Percentiles rank a stretch among this genome's conserved stretches.
Evolutionary conservation across 2,888 invertebrate species (phyloP).

Genomic region (Macrosoma leucophasiata): DNA sequence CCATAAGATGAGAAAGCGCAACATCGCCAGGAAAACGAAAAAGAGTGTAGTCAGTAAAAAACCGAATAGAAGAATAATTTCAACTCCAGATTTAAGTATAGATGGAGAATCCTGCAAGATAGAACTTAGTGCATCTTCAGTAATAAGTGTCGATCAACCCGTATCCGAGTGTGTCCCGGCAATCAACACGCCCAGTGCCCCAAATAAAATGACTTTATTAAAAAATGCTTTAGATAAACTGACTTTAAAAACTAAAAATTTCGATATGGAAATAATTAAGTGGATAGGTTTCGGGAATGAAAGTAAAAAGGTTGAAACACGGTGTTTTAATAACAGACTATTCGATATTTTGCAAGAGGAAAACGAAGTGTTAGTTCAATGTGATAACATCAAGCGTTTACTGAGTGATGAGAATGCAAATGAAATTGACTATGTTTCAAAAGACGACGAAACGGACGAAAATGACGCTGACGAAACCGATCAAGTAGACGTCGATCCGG

Average conservation of each 20-base stretch:
- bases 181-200: neutral
- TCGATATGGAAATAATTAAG: conserved; percentile 40
- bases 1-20: neutral
- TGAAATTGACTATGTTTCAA: neutral
- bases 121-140: conserved; percentile 10
- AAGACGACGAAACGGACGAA: neutral
- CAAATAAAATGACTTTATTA: neutral
- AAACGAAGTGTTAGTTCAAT: conserved; percentile 32
- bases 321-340: conserved; percentile 31
- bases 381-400: conserved; percentile 29
- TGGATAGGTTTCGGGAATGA: conserved; percentile 39
- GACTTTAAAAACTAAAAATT: conserved; percentile 29
- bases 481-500: too few species aligned
- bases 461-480: neutral
- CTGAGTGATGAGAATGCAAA: conserved; percentile 4
- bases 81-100: conserved; percentile 2
- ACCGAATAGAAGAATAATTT: neutral
- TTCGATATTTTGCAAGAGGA: conserved; percentile 37
- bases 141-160: conserved; percentile 2
- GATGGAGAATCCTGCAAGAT: too few species aligned
- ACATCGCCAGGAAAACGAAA: neutral
- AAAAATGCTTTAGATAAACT: conserved; percentile 27
- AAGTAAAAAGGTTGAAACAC: conserved; percentile 14
- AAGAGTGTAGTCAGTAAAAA: too few species aligned
- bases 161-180: too few species aligned